Conservation (phyloP, 2,113 vertebrate genomes). For the Grammomys surdaster region DNA sequence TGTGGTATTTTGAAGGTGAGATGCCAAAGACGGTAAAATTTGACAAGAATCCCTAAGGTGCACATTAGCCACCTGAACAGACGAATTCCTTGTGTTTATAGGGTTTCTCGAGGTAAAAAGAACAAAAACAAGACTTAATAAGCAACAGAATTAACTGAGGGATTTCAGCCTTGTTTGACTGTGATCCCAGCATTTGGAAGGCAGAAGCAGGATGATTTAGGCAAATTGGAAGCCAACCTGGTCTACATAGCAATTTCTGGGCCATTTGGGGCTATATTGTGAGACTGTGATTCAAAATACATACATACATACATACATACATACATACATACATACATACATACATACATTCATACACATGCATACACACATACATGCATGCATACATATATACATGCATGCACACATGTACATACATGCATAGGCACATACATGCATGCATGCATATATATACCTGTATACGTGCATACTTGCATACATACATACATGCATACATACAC, state of each 20-base stretch:
- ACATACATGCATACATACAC: not conserved
- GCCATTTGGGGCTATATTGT: not conserved
- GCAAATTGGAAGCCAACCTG: not conserved
- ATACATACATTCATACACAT: not conserved
- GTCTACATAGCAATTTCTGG: not conserved
- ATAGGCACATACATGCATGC: not conserved
- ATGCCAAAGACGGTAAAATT: not conserved
- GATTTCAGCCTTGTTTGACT: not conserved
- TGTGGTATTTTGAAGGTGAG: not conserved
- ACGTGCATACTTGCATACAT: not conserved
- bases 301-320: not conserved
- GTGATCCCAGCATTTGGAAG: not conserved
- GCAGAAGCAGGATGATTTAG: not conserved
- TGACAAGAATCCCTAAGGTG: not conserved
- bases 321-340: not conserved
- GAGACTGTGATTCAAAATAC: not conserved
- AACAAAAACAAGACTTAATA: not conserved
- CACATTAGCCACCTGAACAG: constrained; percentile 18
- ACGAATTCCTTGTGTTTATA: not conserved
- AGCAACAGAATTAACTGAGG: not conserved
- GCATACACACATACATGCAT: not conserved
- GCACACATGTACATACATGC: not conserved
- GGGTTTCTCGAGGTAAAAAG: not conserved
- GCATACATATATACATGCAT: not conserved
- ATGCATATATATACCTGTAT: not conserved